phyloP scores from a whole-genome alignment of 2,888 invertebrate species.

The Rhagonycha lutea region DNA sequence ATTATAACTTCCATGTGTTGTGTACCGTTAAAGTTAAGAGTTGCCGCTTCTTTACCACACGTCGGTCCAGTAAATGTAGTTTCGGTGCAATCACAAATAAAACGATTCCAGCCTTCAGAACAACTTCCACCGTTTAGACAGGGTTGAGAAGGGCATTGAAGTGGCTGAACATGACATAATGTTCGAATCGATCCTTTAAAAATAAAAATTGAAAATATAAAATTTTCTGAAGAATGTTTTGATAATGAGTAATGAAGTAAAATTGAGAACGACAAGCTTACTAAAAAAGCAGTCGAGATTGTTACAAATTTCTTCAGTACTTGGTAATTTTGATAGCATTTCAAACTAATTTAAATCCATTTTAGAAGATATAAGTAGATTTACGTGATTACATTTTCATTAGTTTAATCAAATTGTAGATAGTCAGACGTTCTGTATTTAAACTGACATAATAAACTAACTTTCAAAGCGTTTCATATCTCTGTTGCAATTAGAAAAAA shows the following conservation, averaged over 20 bases:
- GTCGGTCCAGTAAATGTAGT: constrained; percentile 89
- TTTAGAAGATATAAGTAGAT: neutral
- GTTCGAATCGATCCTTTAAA: constrained; percentile 81
- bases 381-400: neutral
- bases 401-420: neutral
- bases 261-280: neutral
- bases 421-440: neutral
- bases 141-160: constrained; percentile 82
- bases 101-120: constrained; percentile 92
- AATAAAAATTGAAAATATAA: neutral
- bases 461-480: neutral
- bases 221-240: neutral
- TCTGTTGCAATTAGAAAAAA: neutral
- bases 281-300: neutral
- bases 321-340: neutral
- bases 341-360: neutral
- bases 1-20: constrained; percentile 71
- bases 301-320: neutral
- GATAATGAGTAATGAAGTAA: neutral
- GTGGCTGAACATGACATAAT: constrained; percentile 81
- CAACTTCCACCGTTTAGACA: constrained; percentile 90
- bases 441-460: neutral
- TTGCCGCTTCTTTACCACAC: constrained; percentile 88
- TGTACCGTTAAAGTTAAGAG: constrained; percentile 84
- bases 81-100: constrained; percentile 86